Conservation (phyloP, 1,140 invertebrate species). For the Nebria ingens region DNA sequence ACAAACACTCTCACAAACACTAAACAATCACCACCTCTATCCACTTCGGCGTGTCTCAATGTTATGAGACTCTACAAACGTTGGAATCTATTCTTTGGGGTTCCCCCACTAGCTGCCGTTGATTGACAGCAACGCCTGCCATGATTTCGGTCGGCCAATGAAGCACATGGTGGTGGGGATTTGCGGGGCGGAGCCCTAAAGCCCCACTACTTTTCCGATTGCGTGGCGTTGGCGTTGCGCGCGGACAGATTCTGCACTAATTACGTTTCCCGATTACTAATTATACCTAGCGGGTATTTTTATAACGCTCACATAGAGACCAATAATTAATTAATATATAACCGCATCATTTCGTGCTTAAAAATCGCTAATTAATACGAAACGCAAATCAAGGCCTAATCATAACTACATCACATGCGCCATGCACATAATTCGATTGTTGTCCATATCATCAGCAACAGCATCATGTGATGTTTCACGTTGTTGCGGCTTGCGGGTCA, state of each 20-base stretch:
- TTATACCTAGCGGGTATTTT: constrained; percentile 36
- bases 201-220: constrained; percentile 13
- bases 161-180: constrained; percentile 11
- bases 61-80: constrained; percentile 25
- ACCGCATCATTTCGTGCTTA: constrained; percentile 31
- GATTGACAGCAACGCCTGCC: constrained; percentile 33
- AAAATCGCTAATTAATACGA: constrained; percentile 30
- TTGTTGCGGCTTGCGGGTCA: too few relatives aligned
- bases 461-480: too few relatives aligned
- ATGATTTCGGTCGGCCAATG: constrained; percentile 27
- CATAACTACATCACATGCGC: too few relatives aligned
- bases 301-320: constrained; percentile 25
- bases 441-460: too few relatives aligned
- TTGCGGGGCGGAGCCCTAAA: constrained; percentile 8
- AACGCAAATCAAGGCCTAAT: neutral
- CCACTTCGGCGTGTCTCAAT: constrained; percentile 26
- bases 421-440: too few relatives aligned
- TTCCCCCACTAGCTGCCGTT: constrained; percentile 21
- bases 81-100: constrained; percentile 23
- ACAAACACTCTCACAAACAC: constrained; percentile 20
- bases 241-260: constrained; percentile 23
- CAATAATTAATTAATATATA: constrained; percentile 36
- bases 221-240: constrained; percentile 15
- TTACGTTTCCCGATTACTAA: constrained; percentile 33
- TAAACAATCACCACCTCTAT: constrained; percentile 23